Conservation (phyloP, 1,140 invertebrate genomes). For the Drosophila subpulchrella region DNA sequence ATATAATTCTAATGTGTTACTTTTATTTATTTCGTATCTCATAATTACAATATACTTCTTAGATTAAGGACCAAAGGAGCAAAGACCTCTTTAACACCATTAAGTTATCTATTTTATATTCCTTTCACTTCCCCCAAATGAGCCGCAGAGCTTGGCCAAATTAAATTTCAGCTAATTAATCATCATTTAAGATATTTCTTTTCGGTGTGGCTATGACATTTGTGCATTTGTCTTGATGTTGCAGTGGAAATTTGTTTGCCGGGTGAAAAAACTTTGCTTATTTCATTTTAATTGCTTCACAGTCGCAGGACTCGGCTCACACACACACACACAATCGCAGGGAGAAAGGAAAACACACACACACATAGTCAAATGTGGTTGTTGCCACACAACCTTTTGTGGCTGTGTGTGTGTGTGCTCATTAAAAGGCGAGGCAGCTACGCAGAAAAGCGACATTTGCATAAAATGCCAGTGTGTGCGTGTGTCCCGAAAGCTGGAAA, state of each 20-base stretch:
- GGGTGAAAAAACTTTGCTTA: slow-evolving; percentile 53
- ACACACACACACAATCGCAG: slow-evolving; percentile 4
- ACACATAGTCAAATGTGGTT: slow-evolving; percentile 7
- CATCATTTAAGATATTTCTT: slow-evolving; percentile 3
- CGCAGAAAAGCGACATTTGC: slow-evolving; percentile 76
- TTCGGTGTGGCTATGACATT: slow-evolving; percentile 27
- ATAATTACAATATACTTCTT: no score
- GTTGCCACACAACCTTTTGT: slow-evolving; percentile 13
- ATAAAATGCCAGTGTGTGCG: slow-evolving; percentile 46
- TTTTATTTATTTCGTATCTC: no score
- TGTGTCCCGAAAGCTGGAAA: slow-evolving; percentile 60
- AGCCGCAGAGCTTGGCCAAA: background rate
- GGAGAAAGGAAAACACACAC: slow-evolving; percentile 11
- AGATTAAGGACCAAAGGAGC: no score
- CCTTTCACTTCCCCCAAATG: background rate
- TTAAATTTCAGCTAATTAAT: slow-evolving; percentile 4
- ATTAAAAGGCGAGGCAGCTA: slow-evolving; percentile 77
- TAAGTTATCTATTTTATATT: background rate
- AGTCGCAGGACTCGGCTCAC: slow-evolving; percentile 43
- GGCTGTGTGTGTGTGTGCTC: slow-evolving; percentile 53
- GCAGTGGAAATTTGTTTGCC: slow-evolving; percentile 44
- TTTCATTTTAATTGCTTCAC: slow-evolving; percentile 74
- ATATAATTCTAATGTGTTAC: no score
- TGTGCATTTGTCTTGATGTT: slow-evolving; percentile 27
- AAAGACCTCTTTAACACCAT: no score